Base-by-base conservation (phyloP, 2,113 vertebrate species). In the Amazona guildingii region DNA sequence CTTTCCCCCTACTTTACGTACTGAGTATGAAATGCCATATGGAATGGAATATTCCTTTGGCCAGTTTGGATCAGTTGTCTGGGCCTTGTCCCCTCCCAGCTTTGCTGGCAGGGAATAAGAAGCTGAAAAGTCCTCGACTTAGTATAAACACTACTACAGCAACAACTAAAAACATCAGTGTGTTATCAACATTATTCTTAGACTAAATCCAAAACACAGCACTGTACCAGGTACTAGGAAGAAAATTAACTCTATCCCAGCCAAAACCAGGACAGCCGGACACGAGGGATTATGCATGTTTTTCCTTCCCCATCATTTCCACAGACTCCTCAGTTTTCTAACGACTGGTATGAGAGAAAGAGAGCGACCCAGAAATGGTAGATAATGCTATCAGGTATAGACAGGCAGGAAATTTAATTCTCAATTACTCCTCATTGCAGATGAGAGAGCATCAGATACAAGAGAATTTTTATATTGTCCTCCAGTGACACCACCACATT, bases 241-340 rank as follows among this genome's bases (percentile, higher is more conserved):
- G n/a, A 70, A 83, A 64, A 69, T 35, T 48, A 69, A 41, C 41
- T 77, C 29, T 44, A 74, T 83, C 48, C 13, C 20, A 25, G 19
- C 29, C 29, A 17, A 76, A 69, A 69, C 11, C n/a, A 55, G 39
- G 23, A 43, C 37, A 79, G 48, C 59, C 35, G 44, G 28, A 29
- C 33, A 18, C 6, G 9, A 49, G 31, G 12, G 9, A 7, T 90
- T 11, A 33, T 4, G 15, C 17, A 8, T 0, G 0, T 63, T 72
- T 64, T 77, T 49, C 28, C 28, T 90, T 87, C 31, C 41, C 24
- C 16, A 23, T 68, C 2, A 17, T 80, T 67, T 35, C 31, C 51
- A 72, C 1, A 1, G 46, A 84, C 4, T 3, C 11, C 29, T 43
- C 3, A 1, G 7, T 63, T 84, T 92, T 81, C 48, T 77, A 33